Percentiles rank a stretch among this genome's conserved stretches.
phyloP scores from a whole-genome alignment of 2,888 invertebrate genomes.

The Caenorhabditis wallacei region DNA sequence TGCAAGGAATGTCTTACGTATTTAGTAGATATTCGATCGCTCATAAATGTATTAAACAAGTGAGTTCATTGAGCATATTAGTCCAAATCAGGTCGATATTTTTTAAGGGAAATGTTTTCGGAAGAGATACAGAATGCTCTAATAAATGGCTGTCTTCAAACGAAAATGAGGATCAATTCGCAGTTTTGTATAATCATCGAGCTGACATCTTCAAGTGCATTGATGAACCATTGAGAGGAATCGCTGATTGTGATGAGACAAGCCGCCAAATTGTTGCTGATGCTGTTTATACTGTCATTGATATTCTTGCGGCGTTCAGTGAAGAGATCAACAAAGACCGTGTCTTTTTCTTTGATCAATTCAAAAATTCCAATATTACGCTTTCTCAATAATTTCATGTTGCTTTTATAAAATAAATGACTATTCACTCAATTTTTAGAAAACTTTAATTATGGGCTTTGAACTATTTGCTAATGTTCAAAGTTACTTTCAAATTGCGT shows the following conservation, averaged over 20 bases:
- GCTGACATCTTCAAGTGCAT: neutral
- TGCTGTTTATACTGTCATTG: neutral
- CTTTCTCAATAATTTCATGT: too few relatives aligned
- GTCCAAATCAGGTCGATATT: neutral
- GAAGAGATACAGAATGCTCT: neutral
- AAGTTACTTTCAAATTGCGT: too few relatives aligned
- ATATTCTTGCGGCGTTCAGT: neutral
- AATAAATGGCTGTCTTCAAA: neutral
- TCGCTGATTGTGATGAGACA: neutral
- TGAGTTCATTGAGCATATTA: neutral
- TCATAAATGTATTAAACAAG: neutral
- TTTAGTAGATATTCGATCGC: neutral
- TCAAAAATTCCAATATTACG: too few relatives aligned
- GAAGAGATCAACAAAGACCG: too few relatives aligned
- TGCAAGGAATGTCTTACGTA: neutral
- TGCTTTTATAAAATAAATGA: too few relatives aligned
- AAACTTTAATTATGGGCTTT: too few relatives aligned
- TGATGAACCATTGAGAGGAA: neutral
- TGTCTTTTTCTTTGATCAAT: too few relatives aligned
- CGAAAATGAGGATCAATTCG: neutral
- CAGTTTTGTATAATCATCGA: neutral
- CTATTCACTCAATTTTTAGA: too few relatives aligned
- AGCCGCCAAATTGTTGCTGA: neutral
- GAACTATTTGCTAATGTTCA: too few relatives aligned
- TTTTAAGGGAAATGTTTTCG: neutral